Percentiles rank a stretch among this genome's conserved stretches.
Evolutionary conservation across 2,888 invertebrate genomes (phyloP).

Genomic region (Aromia moschata): DNA sequence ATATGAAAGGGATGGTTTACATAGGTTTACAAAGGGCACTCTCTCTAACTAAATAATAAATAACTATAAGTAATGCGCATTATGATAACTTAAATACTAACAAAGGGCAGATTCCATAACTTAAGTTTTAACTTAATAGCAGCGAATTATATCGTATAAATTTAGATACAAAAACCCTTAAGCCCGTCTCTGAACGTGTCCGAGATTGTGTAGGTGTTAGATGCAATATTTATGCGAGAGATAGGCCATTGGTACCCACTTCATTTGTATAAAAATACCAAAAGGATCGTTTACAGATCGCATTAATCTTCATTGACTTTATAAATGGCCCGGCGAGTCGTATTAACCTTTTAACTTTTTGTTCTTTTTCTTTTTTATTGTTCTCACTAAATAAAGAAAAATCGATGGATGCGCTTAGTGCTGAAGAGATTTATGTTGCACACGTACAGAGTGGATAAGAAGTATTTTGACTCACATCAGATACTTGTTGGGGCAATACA

Average conservation of each 20-base stretch:
- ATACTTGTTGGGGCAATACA: too few relatives aligned
- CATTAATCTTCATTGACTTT: conserved; percentile 28
- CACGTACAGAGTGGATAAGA: not conserved
- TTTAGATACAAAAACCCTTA: too few relatives aligned
- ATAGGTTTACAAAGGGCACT: too few relatives aligned
- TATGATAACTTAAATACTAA: too few relatives aligned
- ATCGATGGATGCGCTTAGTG: not conserved
- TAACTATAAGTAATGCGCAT: too few relatives aligned
- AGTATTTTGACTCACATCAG: too few relatives aligned
- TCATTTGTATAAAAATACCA: conserved; percentile 27
- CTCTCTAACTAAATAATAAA: too few relatives aligned
- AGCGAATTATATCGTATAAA: too few relatives aligned
- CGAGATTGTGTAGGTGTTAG: conserved; percentile 8
- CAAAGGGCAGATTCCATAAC: too few relatives aligned
- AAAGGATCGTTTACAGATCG: conserved; percentile 24
- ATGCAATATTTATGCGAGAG: not conserved
- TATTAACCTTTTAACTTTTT: conserved; percentile 27
- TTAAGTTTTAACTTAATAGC: too few relatives aligned
- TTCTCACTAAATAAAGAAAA: conserved; percentile 20
- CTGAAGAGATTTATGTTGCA: not conserved
- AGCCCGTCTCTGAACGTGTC: not conserved
- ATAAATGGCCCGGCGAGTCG: conserved; percentile 23
- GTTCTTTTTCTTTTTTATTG: conserved; percentile 26
- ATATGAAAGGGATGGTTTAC: too few relatives aligned
- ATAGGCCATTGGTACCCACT: conserved; percentile 11